Evolutionary conservation across 2,797 vertebrate genomes (phyloP).

Genomic region (Sarcoramphus papa): DNA sequence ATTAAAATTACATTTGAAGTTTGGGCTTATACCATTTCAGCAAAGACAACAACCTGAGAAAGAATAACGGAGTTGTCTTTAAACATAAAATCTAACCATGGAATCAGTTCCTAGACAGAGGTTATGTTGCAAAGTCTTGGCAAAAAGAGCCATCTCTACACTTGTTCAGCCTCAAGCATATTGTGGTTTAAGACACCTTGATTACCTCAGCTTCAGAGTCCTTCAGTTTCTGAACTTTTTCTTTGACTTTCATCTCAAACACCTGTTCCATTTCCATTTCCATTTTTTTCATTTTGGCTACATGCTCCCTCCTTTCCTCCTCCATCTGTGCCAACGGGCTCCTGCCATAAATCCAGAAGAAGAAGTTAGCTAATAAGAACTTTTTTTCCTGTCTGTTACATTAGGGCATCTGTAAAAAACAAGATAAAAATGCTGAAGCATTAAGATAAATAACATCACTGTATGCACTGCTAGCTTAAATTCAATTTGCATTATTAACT

Average conservation of each 20-base stretch:
- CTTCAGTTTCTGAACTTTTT: constrained; percentile 97
- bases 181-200: not conserved
- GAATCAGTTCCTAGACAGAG: not conserved
- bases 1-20: not conserved
- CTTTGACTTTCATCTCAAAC: constrained; percentile 99
- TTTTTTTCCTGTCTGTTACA: not conserved
- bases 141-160: not conserved
- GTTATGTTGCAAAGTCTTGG: not conserved
- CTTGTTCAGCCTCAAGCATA: not conserved
- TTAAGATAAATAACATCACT: not conserved
- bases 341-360: constrained; percentile 74
- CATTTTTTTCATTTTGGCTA: constrained; percentile 99
- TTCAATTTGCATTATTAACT: not conserved
- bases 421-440: constrained; percentile 1
- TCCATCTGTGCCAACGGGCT: constrained; percentile 98
- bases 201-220: constrained; percentile 99
- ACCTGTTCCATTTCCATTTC: constrained; percentile 99
- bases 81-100: not conserved
- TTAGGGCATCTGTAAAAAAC: constrained; percentile 5
- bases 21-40: not conserved
- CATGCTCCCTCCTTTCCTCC: constrained; percentile 94
- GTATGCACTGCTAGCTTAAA: not conserved
- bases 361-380: not conserved
- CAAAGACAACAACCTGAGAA: not conserved
- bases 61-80: not conserved